Evolutionary conservation across 2,888 invertebrate species (phyloP), one percentile per base, ranked within the genome.

Genomic region (Ischnus inquisitorius): DNA sequence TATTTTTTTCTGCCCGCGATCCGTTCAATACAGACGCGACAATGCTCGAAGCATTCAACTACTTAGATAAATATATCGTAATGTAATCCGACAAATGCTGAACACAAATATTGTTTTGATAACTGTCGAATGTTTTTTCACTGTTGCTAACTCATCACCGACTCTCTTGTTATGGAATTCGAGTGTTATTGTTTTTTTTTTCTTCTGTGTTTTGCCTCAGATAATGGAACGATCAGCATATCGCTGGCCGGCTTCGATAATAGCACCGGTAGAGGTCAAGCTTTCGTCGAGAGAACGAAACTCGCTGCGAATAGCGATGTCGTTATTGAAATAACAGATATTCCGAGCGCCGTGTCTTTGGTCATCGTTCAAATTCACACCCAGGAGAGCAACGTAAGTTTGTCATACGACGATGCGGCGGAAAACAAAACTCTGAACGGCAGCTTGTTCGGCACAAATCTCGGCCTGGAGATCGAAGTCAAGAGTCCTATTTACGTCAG

Each of bases 361-460:
- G 93, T 96, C 19, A 91, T 96, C 79, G 92, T 96, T 54, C 96
- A 97, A 95, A 95, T 95, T 3, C 97, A 97, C 90, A 94, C 95
- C 67, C 95, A 95, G 85, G 87, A 95, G 14, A 91, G 94, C 80
- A 95, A 95, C 91, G 90, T 96, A 0, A 94, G 95, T 0, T 88
- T 96, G 48, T 95, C 95, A 28, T 95, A 94, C 83, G 92, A 94
- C 82, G 91, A 90, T 69, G 10, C 90, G 89, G 0, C 86, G 91
- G 34, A 6, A n/a, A 71, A 69, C 57, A n/a, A 67, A 14, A 80
- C n/a, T 22, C 8, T 93, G n/a, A 93, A 92, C 14, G 65, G 79
- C n/a, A 91, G 90, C 80, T 92, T 95, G 2, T 94, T 89, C 14
- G 96, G 97, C 0, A 95, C 95, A 1, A 96, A 96, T 92, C 86